Evolutionary conservation across 2,888 invertebrate genomes (phyloP), one percentile per base, ranked within the genome.

Genomic region (Noctua janthe): DNA sequence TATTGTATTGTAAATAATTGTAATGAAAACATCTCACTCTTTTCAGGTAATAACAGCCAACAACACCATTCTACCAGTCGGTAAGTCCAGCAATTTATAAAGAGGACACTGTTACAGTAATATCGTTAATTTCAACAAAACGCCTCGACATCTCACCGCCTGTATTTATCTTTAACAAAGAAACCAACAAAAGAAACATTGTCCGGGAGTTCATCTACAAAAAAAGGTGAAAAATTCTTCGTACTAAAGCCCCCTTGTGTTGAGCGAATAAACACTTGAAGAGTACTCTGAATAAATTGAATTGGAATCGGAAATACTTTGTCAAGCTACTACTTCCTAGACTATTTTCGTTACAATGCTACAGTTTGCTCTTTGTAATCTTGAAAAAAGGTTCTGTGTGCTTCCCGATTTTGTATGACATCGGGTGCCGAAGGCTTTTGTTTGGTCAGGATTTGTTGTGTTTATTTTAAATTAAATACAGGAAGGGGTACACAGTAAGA

Each of bases 271-370:
- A 93, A 93, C 92, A 92, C 88, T 91, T 84, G 82, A 86, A 90
- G 83, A 89, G 92, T 92, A 90, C 94, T 94, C 90, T 89, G 92
- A 91, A 92, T 93, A 94, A 92, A 94, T 95, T 94, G 94, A 91
- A 94, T 93, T 89, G 86, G 92, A 92, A 90, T 92, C 89, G 91
- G 90, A 91, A 93, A 92, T 91, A 91, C 92, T 91, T 90, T 89
- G 90, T 89, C 88, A 86, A 90, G 88, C 76, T 82, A 85, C 89
- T 88, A 79, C 47, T 67, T 83, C 84, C 84, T 83, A 82, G 80
- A 89, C 90, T 86, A 87, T 88, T 85, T 82, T 77, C 78, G 82
- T 82, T 71, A 78, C 85, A 88, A 83, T 85, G 72, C 80, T 80
- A 80, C 75, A 82, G 82, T 81, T 87, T 79, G 67, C 72, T 87